A percentile compares a stretch with the other conserved stretches of the same genome.
phyloP scores from a whole-genome alignment of 1,140 invertebrate species.

The Lordiphosa clarofinis region DNA sequence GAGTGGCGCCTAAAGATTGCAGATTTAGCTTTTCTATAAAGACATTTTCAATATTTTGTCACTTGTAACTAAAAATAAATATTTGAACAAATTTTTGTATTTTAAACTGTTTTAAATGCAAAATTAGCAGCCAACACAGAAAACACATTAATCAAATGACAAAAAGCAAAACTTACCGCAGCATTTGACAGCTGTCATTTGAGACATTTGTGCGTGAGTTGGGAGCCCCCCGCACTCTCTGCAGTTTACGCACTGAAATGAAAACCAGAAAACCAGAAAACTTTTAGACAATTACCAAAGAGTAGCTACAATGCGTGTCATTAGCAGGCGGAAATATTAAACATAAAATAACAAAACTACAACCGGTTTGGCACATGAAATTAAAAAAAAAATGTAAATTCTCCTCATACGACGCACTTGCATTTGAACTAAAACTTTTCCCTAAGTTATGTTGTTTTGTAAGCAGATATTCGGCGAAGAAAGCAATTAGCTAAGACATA shows the following conservation, averaged over 20 bases:
- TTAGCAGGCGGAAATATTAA: constrained; percentile 58
- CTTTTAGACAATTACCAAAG: constrained; percentile 27
- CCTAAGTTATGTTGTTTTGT: too few species aligned
- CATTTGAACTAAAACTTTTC: too few species aligned
- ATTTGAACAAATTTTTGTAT: constrained; percentile 8
- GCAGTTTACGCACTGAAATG: constrained; percentile 68
- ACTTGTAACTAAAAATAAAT: constrained; percentile 25
- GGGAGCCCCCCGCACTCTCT: constrained; percentile 2
- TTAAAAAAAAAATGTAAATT: constrained; percentile 19
- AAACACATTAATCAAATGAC: constrained; percentile 63
- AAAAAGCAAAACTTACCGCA: constrained; percentile 32
- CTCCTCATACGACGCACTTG: constrained; percentile 49
- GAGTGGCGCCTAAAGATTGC: constrained; percentile 5
- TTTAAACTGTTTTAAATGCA: constrained; percentile 42
- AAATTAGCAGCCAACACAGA: constrained; percentile 31
- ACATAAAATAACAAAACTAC: constrained; percentile 21
- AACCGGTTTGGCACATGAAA: constrained; percentile 1
- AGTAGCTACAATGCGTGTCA: constrained; percentile 39
- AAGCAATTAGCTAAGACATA: too few species aligned
- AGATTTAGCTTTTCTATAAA: constrained; percentile 1
- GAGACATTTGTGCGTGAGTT: constrained; percentile 36
- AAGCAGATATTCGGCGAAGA: too few species aligned
- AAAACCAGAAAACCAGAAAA: constrained; percentile 48
- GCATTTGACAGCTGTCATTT: constrained; percentile 70
- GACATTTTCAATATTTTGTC: constrained; percentile 32